phyloP scores from a whole-genome alignment of 2,113 vertebrate species.

The Tachuris rubrigastra region DNA sequence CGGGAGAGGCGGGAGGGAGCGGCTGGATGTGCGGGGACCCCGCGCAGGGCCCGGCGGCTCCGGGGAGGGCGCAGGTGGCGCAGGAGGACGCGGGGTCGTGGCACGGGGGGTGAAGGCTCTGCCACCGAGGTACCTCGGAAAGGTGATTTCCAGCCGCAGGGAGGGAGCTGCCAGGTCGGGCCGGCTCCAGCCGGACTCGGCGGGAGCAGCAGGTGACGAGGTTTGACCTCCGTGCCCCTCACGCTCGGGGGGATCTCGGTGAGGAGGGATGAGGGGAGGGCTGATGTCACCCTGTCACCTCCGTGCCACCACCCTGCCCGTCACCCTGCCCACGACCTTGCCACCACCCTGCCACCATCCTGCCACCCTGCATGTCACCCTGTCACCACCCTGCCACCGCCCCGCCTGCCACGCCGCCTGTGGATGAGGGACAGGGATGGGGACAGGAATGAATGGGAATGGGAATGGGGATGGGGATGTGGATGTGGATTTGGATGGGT shows the following conservation, averaged over 20 bases:
- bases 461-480: neutral
- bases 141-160: constrained; percentile 16
- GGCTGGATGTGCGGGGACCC: neutral
- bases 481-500: neutral
- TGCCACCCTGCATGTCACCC: neutral
- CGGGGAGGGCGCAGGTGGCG: neutral
- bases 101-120: neutral
- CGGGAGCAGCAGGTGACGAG: neutral
- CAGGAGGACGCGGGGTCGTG: neutral
- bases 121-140: neutral
- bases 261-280: neutral
- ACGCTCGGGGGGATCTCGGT: neutral
- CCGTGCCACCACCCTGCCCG: neutral
- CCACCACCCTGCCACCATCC: neutral
- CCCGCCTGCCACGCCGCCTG: neutral
- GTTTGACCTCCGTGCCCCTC: neutral
- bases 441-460: too few relatives aligned
- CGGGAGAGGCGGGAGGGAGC: neutral
- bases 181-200: neutral
- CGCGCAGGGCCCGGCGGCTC: neutral
- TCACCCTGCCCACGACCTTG: neutral
- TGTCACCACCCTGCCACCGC: neutral
- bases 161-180: neutral
- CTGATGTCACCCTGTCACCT: neutral
- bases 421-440: neutral